phyloP scores from a whole-genome alignment of 2,888 invertebrate species.

The Caenorhabditis plicata region DNA sequence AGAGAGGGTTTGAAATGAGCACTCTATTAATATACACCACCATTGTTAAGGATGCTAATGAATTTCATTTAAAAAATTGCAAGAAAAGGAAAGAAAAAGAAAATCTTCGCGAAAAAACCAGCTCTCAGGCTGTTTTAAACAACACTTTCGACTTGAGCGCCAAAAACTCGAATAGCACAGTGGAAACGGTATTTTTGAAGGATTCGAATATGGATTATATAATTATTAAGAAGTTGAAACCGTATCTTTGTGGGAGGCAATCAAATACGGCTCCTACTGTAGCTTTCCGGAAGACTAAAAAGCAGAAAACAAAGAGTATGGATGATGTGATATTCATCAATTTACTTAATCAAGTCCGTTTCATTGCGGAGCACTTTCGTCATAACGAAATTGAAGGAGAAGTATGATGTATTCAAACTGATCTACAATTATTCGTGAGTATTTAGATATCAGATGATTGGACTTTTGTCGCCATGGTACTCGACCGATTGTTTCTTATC shows the following conservation, averaged over 20 bases:
- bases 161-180: conserved; percentile 28
- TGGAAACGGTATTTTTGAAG: conserved; percentile 21
- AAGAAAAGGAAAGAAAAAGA: conserved; percentile 13
- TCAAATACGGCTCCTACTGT: conserved; percentile 44
- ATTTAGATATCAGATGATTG: conserved; percentile 63
- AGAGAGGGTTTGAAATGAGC: conserved; percentile 33
- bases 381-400: conserved; percentile 61
- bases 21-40: conserved; percentile 4
- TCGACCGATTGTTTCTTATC: conserved; percentile 62
- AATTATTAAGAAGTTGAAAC: conserved; percentile 24
- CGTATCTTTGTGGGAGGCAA: conserved; percentile 30
- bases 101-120: conserved; percentile 30
- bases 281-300: conserved; percentile 40
- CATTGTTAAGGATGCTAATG: conserved; percentile 21
- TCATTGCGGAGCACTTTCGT: conserved; percentile 64
- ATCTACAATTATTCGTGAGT: neutral
- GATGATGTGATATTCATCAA: conserved; percentile 61
- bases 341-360: conserved; percentile 59
- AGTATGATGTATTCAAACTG: conserved; percentile 22
- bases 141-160: conserved; percentile 35
- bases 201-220: neutral
- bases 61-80: conserved; percentile 18
- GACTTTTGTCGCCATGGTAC: conserved; percentile 65
- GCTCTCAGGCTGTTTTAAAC: conserved; percentile 32
- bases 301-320: conserved; percentile 42